These are phyloP conservation scores for Stomatorhinus walkeri DNA, from an alignment of 2,797 vertebrate genomes.

Conservation along the genomic window DNA sequence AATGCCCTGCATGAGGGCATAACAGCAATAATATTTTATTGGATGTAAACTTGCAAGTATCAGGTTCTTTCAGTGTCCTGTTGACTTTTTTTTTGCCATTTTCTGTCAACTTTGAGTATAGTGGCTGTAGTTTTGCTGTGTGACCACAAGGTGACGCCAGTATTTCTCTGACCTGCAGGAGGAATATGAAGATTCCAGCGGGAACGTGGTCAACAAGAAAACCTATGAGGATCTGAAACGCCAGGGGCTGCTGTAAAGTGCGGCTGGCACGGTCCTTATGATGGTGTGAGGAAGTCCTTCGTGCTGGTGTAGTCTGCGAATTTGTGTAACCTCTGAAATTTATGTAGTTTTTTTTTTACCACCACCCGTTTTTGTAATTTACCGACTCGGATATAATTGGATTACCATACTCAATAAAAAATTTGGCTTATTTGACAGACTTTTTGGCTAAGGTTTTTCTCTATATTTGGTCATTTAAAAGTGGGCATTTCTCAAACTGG, in stretches of 20 bases:
- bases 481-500: neutral
- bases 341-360: neutral
- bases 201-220: conserved; percentile 97
- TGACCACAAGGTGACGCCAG: conserved; percentile 5
- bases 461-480: neutral
- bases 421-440: neutral
- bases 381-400: neutral
- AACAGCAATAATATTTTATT: neutral
- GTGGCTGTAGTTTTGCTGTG: neutral
- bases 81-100: neutral
- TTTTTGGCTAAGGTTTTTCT: neutral
- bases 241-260: conserved; percentile 79
- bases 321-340: conserved; percentile 6
- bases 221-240: conserved; percentile 96
- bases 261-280: neutral
- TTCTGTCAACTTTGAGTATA: neutral
- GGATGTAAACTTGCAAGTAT: neutral
- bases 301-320: neutral
- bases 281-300: neutral
- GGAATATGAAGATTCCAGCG: conserved; percentile 95
- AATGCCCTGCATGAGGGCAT: neutral
- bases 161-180: conserved; percentile 62
- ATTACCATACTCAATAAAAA: conserved; percentile 18
- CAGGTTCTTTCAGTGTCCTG: neutral
- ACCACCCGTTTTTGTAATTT: conserved; percentile 11